Base-by-base conservation (phyloP, 1,140 invertebrate species). In the Oscheius sp. region DNA sequence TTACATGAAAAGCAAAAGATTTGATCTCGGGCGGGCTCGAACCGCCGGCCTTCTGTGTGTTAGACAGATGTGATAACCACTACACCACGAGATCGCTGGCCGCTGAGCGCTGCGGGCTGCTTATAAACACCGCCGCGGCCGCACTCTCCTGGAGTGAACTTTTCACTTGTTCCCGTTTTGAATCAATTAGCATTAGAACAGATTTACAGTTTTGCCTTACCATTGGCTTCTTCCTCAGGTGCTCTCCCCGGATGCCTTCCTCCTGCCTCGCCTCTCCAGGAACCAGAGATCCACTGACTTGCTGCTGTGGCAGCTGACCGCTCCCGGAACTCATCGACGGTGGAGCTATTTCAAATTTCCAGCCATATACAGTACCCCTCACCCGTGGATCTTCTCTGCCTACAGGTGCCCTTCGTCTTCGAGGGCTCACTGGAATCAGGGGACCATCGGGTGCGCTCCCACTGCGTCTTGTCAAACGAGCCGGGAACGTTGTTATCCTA, bases 11-110 rank as follows among this genome's bases (percentile, higher is more conserved):
- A n/a, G n/a, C n/a, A n/a, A n/a, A n/a, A n/a, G n/a, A n/a, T n/a
- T n/a, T 78, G 75, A 78, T 77, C 76, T 78, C 75, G 65, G 76
- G 66, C 75, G 75, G 75, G 75, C 45, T 77, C 75, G 68, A 77
- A 77, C 75, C 75, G 67, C 46, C 75, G 75, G 31, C 75, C 76
- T 77, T 77, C 75, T 77, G 68, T 72, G 74, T 77, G 52, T 69
- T 72, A 34, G 1, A 26, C 52, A 68, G 28, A 66, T 15, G 32
- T 55, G 49, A 55, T 55, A 55, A 55, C 49, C 49, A 55, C 49
- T 55, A 55, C 49, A 55, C 49, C 23, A 55, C 49, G 49, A 55
- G 49, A 55, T 23, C 49, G 7, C 49, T n/a, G n/a, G n/a, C n/a
- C n/a, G n/a, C n/a, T n/a, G n/a, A n/a, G n/a, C n/a, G n/a, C n/a